Percentiles rank a stretch among this genome's conserved stretches.
Conservation (phyloP, 35 echinoderm and acorn worm species). For the Ophiothrix spiculata region DNA sequence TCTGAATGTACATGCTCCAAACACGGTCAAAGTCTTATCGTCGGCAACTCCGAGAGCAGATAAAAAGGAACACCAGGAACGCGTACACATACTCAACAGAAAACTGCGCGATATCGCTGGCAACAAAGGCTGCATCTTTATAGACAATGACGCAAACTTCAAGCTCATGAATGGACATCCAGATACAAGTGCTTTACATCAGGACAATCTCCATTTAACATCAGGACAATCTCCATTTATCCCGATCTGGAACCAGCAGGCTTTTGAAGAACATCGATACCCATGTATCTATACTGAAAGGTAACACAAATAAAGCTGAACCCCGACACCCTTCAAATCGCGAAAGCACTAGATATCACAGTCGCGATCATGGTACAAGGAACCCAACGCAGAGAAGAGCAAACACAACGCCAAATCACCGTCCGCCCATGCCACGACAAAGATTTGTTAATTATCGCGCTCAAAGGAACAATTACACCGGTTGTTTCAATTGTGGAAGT, state of each 20-base stretch:
- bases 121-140: neutral
- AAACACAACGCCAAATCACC: no score
- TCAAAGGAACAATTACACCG: no score
- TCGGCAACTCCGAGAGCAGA: constrained; percentile 12
- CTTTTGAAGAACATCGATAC: neutral
- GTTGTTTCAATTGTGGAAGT: no score
- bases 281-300: neutral
- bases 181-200: neutral
- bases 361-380: no score
- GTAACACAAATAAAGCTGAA: no score
- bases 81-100: neutral
- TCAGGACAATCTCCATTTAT: neutral
- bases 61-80: no score
- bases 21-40: neutral
- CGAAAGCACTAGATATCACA: no score
- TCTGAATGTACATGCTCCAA: neutral
- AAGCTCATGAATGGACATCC: neutral
- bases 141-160: neutral
- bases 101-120: neutral
- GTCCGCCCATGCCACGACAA: no score
- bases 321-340: no score
- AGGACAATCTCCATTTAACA: neutral
- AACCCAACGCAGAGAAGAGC: no score
- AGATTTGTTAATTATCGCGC: no score
- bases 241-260: neutral